Percentiles rank a stretch among this genome's conserved stretches.
These are phyloP conservation scores for Aleiodes alternator DNA, from an alignment of 2,888 invertebrate genomes.

Conservation along the genomic window DNA sequence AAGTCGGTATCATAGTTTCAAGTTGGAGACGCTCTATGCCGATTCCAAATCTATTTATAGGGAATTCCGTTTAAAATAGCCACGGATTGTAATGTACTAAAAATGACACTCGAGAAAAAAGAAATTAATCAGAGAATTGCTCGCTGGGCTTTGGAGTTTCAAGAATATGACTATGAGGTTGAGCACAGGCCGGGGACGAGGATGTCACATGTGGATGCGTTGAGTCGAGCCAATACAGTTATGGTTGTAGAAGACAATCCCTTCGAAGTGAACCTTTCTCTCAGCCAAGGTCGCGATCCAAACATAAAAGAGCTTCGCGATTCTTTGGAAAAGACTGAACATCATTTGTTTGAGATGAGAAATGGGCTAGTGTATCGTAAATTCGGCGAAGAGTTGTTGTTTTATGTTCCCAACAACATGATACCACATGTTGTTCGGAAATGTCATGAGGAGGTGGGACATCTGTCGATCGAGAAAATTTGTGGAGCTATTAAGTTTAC, in stretches of 20 bases:
- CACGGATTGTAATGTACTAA: constrained; percentile 63
- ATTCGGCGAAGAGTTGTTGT: constrained; percentile 40
- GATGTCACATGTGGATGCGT: constrained; percentile 47
- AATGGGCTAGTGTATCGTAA: constrained; percentile 55
- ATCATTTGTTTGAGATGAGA: constrained; percentile 50
- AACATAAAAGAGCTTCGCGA: constrained; percentile 6
- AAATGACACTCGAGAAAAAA: constrained; percentile 60
- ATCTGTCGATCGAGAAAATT: constrained; percentile 53
- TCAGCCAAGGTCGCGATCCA: background rate
- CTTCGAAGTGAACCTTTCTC: constrained; percentile 5
- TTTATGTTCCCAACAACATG: constrained; percentile 51
- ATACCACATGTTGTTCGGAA: constrained; percentile 46
- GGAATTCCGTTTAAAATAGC: constrained; percentile 62
- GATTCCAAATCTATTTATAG: constrained; percentile 60
- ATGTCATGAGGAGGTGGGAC: constrained; percentile 56
- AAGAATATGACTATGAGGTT: constrained; percentile 52
- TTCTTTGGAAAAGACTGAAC: background rate
- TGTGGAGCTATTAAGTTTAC: constrained; percentile 37
- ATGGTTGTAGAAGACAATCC: background rate
- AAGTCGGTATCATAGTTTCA: constrained; percentile 65
- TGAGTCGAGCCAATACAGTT: constrained; percentile 29
- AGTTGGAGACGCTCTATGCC: constrained; percentile 63
- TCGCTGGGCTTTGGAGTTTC: background rate
- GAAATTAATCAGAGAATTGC: constrained; percentile 59
- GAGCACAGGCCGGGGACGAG: constrained; percentile 56